phyloP scores from a whole-genome alignment of 2,113 vertebrate genomes.

The Corythornis madagascariensis region DNA sequence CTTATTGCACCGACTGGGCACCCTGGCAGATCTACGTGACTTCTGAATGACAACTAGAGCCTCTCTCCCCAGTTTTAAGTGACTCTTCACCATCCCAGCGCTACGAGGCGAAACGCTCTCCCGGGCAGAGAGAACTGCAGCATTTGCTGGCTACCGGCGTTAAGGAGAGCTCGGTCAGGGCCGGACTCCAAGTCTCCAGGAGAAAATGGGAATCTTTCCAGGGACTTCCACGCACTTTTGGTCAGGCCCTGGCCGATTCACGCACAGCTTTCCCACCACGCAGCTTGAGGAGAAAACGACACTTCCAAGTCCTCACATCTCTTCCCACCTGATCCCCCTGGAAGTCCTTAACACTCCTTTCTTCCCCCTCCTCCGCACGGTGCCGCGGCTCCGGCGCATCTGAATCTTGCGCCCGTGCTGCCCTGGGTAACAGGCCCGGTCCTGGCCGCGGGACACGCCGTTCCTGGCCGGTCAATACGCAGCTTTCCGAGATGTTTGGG shows the following conservation, averaged over 20 bases:
- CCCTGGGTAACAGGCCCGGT: neutral
- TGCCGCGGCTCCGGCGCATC: neutral
- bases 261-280: neutral
- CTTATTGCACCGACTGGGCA: neutral
- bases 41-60: accelerated
- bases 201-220: slow-evolving; percentile 49
- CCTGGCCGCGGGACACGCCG: neutral
- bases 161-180: neutral
- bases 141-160: neutral
- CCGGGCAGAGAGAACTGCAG: neutral
- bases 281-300: neutral
- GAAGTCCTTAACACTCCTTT: neutral
- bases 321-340: neutral
- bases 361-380: neutral
- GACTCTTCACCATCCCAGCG: neutral
- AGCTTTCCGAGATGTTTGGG: neutral
- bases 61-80: neutral
- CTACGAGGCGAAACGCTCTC: neutral
- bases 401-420: neutral
- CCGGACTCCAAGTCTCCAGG: slow-evolving; percentile 31
- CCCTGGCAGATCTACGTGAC: neutral
- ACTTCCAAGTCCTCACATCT: neutral
- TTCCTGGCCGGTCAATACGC: neutral
- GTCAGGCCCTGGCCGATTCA: neutral
- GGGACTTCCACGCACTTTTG: slow-evolving; percentile 43